phyloP scores from a whole-genome alignment of 2,888 invertebrate genomes.

The Pteria penguin region DNA sequence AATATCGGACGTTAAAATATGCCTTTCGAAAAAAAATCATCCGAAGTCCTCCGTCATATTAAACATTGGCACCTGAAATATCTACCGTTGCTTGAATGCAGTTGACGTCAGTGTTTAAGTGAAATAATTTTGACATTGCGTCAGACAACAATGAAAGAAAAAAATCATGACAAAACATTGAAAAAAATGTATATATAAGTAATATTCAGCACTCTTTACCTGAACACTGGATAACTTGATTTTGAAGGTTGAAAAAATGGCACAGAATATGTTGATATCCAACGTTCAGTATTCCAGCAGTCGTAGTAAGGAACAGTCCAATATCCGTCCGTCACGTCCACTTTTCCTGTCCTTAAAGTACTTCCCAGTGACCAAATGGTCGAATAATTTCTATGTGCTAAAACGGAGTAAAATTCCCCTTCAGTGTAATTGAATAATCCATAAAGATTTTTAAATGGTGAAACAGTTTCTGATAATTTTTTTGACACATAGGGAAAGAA shows the following conservation, averaged over 20 bases:
- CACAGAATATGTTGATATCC: conserved; percentile 63
- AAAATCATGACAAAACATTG: no score
- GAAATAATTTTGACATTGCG: no score
- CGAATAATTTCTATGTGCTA: conserved; percentile 35
- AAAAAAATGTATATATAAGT: no score
- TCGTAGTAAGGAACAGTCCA: conserved; percentile 67
- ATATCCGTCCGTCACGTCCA: conserved; percentile 50
- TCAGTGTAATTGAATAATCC: conserved; percentile 46
- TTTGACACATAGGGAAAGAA: conserved; percentile 66
- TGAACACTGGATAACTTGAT: conserved; percentile 50
- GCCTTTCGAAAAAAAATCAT: no score
- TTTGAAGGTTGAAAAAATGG: conserved; percentile 58
- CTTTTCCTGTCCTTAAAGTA: conserved; percentile 13
- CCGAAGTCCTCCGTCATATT: no score
- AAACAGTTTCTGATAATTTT: conserved; percentile 30
- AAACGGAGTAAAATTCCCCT: conserved; percentile 46
- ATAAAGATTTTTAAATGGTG: conserved; percentile 38
- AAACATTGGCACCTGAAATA: no score
- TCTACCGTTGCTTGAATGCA: no score
- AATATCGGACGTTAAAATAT: no score
- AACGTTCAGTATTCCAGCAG: conserved; percentile 57
- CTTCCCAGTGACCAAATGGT: conserved; percentile 18
- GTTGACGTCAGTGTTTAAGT: no score
- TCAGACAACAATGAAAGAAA: no score
- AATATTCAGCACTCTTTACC: no score